phyloP scores from a whole-genome alignment of 1,140 invertebrate species.

The Grapholita molesta region DNA sequence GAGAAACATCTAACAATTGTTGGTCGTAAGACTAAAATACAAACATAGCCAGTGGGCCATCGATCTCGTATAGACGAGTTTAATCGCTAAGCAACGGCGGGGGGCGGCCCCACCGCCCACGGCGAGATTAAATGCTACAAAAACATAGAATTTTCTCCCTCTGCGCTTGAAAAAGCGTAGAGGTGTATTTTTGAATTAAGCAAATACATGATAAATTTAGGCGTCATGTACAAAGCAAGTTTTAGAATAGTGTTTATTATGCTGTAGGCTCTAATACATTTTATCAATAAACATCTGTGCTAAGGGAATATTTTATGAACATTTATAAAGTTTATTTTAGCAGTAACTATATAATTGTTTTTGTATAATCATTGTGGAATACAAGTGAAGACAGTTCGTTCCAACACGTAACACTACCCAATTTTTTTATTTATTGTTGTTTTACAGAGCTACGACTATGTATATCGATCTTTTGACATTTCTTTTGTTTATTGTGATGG shows the following conservation, averaged over 20 bases:
- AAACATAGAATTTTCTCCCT: slow-evolving; percentile 11
- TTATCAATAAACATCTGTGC: not conserved
- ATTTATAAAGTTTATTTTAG: no score
- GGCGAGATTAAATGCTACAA: slow-evolving; percentile 15
- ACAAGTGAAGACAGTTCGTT: no score
- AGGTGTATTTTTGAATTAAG: slow-evolving; percentile 2
- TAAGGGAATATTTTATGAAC: not conserved
- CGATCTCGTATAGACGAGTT: slow-evolving; percentile 16
- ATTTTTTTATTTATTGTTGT: no score
- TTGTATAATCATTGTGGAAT: no score
- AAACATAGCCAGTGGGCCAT: slow-evolving; percentile 11
- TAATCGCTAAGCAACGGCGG: slow-evolving; percentile 15
- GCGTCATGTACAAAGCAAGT: not conserved
- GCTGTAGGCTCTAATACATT: not conserved
- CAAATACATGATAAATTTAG: not conserved
- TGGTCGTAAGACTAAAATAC: not conserved
- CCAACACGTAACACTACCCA: no score
- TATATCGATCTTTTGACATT: no score
- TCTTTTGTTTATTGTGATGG: no score
- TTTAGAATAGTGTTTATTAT: not conserved
- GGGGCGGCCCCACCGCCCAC: not conserved
- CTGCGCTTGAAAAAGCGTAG: slow-evolving; percentile 6
- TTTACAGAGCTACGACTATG: no score
- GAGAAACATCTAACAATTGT: not conserved
- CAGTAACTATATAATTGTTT: no score